Base-by-base conservation (phyloP, 2,888 invertebrate genomes). In the Tanaodytes sp. region DNA sequence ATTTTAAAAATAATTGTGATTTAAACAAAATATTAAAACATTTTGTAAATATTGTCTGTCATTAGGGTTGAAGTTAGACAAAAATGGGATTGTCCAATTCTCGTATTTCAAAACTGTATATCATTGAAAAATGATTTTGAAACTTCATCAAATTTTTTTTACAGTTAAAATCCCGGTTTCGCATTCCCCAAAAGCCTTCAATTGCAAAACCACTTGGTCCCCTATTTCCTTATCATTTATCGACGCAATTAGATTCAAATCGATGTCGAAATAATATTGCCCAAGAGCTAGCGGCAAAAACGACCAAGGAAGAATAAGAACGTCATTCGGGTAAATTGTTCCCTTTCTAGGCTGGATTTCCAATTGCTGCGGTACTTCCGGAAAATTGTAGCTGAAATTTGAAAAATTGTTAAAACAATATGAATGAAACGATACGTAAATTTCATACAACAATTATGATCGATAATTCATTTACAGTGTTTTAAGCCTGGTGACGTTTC, bases 401-500 rank as follows among this genome's bases (percentile, higher is more conserved):
- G 27, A 27, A 6, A n/a, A n/a, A n/a, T n/a, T n/a, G n/a, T n/a
- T n/a, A n/a, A n/a, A n/a, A n/a, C n/a, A n/a, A n/a, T n/a, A n/a
- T n/a, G n/a, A n/a, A n/a, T n/a, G n/a, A n/a, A n/a, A n/a, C n/a
- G n/a, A n/a, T n/a, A n/a, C n/a, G n/a, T n/a, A n/a, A n/a, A n/a
- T n/a, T n/a, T n/a, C n/a, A n/a, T n/a, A n/a, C n/a, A n/a, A n/a
- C n/a, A n/a, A n/a, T n/a, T n/a, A n/a, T n/a, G n/a, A n/a, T n/a
- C n/a, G n/a, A n/a, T n/a, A n/a, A n/a, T n/a, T n/a, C n/a, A 27
- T 33, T 23, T 79, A 87, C 87, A 72, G 76, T 30, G 86, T 75
- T 31, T 73, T 73, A 70, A 86, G 86, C 31, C 82, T 79, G 1
- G 85, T 84, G 11, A 77, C 70, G 72, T 87, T 88, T 55, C 81